A percentile compares a stretch with the other conserved stretches of the same genome.
These are phyloP conservation scores for Papilio helenus DNA, from an alignment of 1,140 invertebrate species.

Conservation along the genomic window DNA sequence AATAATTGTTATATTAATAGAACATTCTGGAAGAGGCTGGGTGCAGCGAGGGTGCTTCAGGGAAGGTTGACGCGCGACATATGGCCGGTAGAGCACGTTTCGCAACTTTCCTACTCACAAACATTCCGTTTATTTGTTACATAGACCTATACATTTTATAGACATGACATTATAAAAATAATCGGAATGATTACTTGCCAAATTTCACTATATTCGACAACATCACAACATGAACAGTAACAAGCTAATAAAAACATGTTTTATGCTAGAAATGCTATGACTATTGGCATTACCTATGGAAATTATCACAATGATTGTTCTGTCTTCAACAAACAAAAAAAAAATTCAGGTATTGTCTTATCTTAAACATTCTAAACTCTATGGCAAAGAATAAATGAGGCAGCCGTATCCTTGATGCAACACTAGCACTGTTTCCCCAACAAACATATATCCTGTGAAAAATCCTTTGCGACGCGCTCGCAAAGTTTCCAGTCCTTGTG, in stretches of 20 bases:
- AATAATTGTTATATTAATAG: neutral
- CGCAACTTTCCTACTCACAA: constrained; percentile 47
- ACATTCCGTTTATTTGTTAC: constrained; percentile 45
- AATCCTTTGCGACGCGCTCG: constrained; percentile 34
- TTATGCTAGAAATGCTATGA: too few species aligned
- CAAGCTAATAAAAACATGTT: too few species aligned
- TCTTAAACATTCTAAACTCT: constrained; percentile 6
- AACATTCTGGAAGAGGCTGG: neutral
- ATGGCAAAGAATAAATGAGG: constrained; percentile 28
- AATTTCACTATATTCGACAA: neutral
- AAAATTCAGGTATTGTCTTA: neutral
- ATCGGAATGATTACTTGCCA: neutral
- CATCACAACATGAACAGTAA: neutral
- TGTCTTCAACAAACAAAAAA: neutral
- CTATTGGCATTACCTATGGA: too few species aligned
- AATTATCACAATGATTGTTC: too few species aligned
- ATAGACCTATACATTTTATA: constrained; percentile 38
- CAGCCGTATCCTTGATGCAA: constrained; percentile 22
- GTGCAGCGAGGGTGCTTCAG: constrained; percentile 38
- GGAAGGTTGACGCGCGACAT: constrained; percentile 47
- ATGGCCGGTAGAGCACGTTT: constrained; percentile 50
- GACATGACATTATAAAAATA: constrained; percentile 26
- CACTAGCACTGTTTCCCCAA: constrained; percentile 1
- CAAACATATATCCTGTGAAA: constrained; percentile 39
- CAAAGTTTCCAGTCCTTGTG: constrained; percentile 35